phyloP scores from a whole-genome alignment of 2,113 vertebrate species.

The Pseudorectes ferrugineus region DNA sequence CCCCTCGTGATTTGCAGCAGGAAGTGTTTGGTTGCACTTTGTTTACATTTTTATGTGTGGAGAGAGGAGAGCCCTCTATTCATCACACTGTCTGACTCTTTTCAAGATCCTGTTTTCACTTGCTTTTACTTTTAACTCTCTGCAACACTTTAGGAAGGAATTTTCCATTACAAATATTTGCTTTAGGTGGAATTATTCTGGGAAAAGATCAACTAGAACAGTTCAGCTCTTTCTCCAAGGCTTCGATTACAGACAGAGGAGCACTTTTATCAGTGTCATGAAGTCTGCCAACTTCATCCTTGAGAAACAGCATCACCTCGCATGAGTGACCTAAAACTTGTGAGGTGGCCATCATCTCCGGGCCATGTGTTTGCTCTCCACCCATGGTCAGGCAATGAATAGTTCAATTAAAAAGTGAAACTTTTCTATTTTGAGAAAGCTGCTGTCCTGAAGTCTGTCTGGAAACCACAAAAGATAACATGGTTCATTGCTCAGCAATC shows the following conservation, averaged over 20 bases:
- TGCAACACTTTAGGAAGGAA: background rate
- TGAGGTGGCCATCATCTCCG: rapidly evolving
- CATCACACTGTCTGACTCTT: background rate
- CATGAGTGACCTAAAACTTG: background rate
- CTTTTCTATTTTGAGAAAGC: background rate
- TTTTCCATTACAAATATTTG: background rate
- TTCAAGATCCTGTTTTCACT: background rate
- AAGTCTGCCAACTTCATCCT: background rate
- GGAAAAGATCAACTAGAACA: background rate
- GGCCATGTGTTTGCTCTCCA: background rate
- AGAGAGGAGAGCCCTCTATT: background rate
- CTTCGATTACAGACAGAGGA: background rate
- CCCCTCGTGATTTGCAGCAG: background rate
- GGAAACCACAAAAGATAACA: background rate
- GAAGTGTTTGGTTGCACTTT: background rate
- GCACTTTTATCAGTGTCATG: background rate
- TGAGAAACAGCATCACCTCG: background rate
- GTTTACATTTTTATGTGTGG: background rate
- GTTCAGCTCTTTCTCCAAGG: background rate
- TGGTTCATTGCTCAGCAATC: background rate
- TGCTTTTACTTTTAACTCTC: background rate
- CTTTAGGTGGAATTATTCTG: background rate
- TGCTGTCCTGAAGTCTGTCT: background rate
- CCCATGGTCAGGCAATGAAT: rapidly evolving
- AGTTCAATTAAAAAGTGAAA: background rate